phyloP scores from a whole-genome alignment of 2,113 vertebrate species.

The Ranitomeya variabilis region DNA sequence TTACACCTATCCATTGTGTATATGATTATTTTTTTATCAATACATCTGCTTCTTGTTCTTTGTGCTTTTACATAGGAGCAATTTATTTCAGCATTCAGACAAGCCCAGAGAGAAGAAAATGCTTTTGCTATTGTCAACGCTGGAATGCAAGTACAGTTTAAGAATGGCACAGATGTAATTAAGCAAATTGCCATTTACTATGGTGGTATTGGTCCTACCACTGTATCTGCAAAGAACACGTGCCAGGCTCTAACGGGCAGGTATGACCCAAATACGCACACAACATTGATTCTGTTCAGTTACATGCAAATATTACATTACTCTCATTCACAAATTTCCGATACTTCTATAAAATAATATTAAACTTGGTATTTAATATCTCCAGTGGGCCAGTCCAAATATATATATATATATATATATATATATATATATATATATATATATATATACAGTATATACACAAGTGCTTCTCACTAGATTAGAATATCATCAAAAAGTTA shows the following conservation, averaged over 20 bases:
- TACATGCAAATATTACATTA: no score
- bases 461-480: no score
- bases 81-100: constrained; percentile 73
- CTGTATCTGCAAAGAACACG: constrained; percentile 65
- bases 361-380: no score
- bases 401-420: no score
- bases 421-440: no score
- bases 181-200: constrained; percentile 73
- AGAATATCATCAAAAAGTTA: no score
- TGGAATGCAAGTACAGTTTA: constrained; percentile 74
- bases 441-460: no score
- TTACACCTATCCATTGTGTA: not conserved
- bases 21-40: not conserved
- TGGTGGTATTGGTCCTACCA: constrained; percentile 73
- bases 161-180: constrained; percentile 65
- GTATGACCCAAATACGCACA: constrained; percentile 55
- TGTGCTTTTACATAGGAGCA: constrained; percentile 66
- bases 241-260: constrained; percentile 63
- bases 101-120: constrained; percentile 74
- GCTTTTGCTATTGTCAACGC: constrained; percentile 74
- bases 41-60: not conserved
- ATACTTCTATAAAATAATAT: no score
- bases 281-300: no score
- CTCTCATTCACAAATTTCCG: no score
- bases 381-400: no score